A percentile compares a stretch with the other conserved stretches of the same genome.
phyloP scores from a whole-genome alignment of 1,140 invertebrate species.

The Philopotamus ludificatus region DNA sequence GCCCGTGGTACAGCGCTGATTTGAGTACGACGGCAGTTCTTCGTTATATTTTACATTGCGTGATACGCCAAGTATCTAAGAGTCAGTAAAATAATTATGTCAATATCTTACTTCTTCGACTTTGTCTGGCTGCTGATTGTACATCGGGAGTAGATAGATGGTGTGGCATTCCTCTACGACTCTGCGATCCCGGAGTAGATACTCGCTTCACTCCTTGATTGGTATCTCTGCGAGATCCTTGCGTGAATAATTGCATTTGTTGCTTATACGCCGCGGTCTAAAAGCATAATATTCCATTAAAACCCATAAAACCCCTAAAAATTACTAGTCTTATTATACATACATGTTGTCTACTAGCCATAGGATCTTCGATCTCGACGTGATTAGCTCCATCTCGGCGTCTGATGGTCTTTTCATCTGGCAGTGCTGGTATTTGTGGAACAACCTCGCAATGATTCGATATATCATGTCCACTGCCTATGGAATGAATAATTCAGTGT shows the following conservation, averaged over 20 bases:
- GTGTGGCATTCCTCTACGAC: conserved; percentile 27
- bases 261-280: conserved; percentile 23
- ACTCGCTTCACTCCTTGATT: conserved; percentile 15
- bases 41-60: too few relatives aligned
- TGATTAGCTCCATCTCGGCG: conserved; percentile 10
- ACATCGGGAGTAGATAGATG: conserved; percentile 40
- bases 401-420: conserved; percentile 7
- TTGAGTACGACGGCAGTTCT: too few relatives aligned
- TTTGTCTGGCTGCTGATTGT: conserved; percentile 28
- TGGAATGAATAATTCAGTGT: neutral
- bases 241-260: conserved; percentile 36
- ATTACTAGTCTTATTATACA: neutral
- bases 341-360: conserved; percentile 32
- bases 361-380: neutral
- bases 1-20: too few relatives aligned
- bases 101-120: conserved; percentile 31
- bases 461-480: conserved; percentile 38
- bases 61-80: too few relatives aligned
- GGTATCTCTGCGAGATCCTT: conserved; percentile 18
- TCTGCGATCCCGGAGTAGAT: conserved; percentile 34
- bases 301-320: too few relatives aligned
- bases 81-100: too few relatives aligned
- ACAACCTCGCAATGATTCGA: conserved; percentile 18
- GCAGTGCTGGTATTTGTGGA: neutral
- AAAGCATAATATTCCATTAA: conserved; percentile 3